Evolutionary conservation across 1,140 invertebrate species (phyloP), one percentile per base, ranked within the genome.

Genomic region (Drosophila erecta): DNA sequence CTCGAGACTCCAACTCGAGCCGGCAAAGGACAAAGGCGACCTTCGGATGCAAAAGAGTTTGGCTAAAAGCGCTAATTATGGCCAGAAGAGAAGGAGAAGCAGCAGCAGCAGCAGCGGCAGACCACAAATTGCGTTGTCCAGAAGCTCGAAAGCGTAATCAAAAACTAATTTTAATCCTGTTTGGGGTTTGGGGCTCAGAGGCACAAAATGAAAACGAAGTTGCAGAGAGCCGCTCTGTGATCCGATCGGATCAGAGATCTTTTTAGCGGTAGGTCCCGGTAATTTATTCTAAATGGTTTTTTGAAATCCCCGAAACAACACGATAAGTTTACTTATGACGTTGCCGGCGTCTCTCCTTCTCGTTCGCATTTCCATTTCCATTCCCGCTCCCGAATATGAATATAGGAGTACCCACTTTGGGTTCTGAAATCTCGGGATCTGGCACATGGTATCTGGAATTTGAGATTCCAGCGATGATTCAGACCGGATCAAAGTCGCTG

Each of bases 141-240:
- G 90, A 91, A 91, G 90, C 90, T 91, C 90, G 90, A 91, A 91
- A 90, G 90, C 90, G 90, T 91, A 91, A 91, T 91, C 90, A 91
- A 91, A 91, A 91, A 91, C 90, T 91, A 91, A 91, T 91, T 91
- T 91, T 91, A 91, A 91, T 91, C 90, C 90, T 87, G 85, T 90
- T 90, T 85, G 81, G 30, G 30, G 30, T 30, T 30, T 30, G 30
- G 30, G 30, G 30, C 30, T 30, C 30, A 8, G 30, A 30, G 30
- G 30, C 30, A 30, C 30, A 30, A 8, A 8, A 30, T 30, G 46
- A 43, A 54, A 35, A 20, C 22, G 38, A 56, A 50, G 38, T 43
- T 56, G 12, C 14, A 58, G 20, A 22, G 59, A 12, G 22, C 10
- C 37, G 17, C 56, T 43, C 56, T 50, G 51, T 35, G 33, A 20